A percentile compares a stretch with the other conserved stretches of the same genome.
phyloP scores from a whole-genome alignment of 2,113 vertebrate species.

The Tapirus terrestris region DNA sequence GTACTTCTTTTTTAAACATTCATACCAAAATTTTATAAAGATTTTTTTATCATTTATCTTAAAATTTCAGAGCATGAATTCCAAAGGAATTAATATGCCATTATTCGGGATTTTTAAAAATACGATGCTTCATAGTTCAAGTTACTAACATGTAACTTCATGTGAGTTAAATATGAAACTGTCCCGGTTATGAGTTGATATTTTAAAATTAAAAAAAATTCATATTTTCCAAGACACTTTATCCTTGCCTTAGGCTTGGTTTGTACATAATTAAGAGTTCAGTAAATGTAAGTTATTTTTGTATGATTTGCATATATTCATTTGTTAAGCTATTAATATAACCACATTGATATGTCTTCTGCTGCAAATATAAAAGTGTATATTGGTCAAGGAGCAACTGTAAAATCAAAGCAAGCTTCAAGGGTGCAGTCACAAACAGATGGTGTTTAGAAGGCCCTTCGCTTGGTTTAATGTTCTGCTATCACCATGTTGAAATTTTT shows the following conservation, averaged over 20 bases:
- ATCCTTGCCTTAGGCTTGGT: not conserved
- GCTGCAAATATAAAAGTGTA: not conserved
- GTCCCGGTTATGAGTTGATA: not conserved
- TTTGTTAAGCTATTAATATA: constrained; percentile 5
- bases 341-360: not conserved
- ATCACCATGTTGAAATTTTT: not conserved
- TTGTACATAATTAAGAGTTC: not conserved
- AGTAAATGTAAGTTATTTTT: constrained; percentile 2
- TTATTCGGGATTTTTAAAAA: constrained; percentile 19
- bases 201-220: constrained; percentile 1
- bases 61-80: not conserved
- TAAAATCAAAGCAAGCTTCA: not conserved
- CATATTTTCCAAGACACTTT: not conserved
- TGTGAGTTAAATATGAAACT: constrained; percentile 14
- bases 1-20: not conserved
- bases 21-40: not conserved
- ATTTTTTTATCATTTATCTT: not conserved
- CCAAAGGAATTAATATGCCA: not conserved
- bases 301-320: not conserved
- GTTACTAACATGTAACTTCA: not conserved
- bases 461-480: not conserved
- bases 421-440: not conserved
- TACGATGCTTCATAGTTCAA: not conserved
- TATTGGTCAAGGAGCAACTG: not conserved
- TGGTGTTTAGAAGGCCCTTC: not conserved